Percentiles rank a stretch among this genome's conserved stretches.
Evolutionary conservation across 64 coral and sea anemone species (phyloP).

Genomic region (Pocillopora damicornis): DNA sequence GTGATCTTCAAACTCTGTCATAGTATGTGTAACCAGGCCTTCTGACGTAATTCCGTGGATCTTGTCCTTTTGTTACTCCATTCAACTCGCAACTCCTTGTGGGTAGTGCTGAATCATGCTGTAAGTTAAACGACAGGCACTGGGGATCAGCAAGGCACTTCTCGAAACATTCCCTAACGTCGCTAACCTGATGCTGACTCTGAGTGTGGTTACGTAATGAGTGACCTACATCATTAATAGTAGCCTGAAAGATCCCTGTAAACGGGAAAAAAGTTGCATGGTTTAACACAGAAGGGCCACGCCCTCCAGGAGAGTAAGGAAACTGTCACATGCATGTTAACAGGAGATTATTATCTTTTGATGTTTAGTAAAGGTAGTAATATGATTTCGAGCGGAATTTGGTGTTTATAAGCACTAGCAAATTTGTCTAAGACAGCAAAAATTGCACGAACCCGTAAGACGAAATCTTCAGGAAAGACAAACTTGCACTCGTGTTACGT

Average conservation of each 20-base stretch:
- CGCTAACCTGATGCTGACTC: not conserved
- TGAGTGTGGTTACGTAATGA: not conserved
- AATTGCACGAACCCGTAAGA: too few species aligned
- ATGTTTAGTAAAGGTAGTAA: too few species aligned
- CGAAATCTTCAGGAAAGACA: too few species aligned
- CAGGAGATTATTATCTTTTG: too few species aligned
- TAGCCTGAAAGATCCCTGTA: not conserved
- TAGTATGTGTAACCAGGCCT: conserved; percentile 34
- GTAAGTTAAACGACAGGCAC: conserved; percentile 38
- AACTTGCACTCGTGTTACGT: too few species aligned
- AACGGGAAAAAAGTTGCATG: too few species aligned
- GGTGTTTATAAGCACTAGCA: too few species aligned
- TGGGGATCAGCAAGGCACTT: conserved; percentile 16
- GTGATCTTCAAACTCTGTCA: not conserved
- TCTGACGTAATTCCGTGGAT: not conserved
- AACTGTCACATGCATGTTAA: too few species aligned
- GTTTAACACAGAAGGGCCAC: too few species aligned
- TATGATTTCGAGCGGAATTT: too few species aligned
- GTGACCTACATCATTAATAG: not conserved
- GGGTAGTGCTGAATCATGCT: not conserved
- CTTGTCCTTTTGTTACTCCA: conserved; percentile 19
- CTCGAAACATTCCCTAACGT: conserved; percentile 19
- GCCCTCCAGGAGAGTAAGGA: too few species aligned
- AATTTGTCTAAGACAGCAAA: too few species aligned
- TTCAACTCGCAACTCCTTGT: conserved; percentile 19